Percentiles rank a stretch among this genome's conserved stretches.
These are phyloP conservation scores for Saccopteryx bilineata DNA, from an alignment of 2,113 vertebrate species.

Conservation along the genomic window DNA sequence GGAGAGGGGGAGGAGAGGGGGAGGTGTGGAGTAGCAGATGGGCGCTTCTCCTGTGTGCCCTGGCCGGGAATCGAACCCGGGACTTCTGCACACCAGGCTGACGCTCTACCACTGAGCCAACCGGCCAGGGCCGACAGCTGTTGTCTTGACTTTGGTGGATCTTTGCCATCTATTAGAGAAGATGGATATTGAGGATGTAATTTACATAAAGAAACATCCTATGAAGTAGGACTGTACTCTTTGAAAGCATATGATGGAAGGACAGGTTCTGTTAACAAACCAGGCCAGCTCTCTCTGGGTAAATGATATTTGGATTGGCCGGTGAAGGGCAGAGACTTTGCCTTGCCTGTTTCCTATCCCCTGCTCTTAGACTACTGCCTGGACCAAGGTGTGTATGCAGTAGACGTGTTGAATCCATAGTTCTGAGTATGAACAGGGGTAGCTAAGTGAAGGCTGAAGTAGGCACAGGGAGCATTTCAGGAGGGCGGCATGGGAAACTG, in stretches of 20 bases:
- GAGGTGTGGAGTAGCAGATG: no score
- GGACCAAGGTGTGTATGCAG: not conserved
- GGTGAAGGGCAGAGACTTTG: not conserved
- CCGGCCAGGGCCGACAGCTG: no score
- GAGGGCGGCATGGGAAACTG: not conserved
- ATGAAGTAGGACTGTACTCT: not conserved
- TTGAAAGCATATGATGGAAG: not conserved
- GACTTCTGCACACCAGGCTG: no score
- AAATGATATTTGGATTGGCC: not conserved
- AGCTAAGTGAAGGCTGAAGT: not conserved
- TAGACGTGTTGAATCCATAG: not conserved
- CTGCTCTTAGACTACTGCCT: not conserved
- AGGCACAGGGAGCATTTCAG: not conserved
- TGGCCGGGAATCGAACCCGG: no score
- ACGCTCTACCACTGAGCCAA: no score
- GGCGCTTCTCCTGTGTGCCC: no score
- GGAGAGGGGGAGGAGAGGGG: no score
- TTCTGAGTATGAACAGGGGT: not conserved
- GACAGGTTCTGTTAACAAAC: not conserved
- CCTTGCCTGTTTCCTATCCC: not conserved
- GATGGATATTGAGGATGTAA: not conserved
- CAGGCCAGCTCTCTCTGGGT: not conserved
- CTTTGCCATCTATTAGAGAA: not conserved
- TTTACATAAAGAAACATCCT: not conserved
- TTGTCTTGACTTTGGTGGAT: not conserved